These are phyloP conservation scores for Castor canadensis DNA, from an alignment of 2,113 vertebrate species.

Conservation along the genomic window DNA sequence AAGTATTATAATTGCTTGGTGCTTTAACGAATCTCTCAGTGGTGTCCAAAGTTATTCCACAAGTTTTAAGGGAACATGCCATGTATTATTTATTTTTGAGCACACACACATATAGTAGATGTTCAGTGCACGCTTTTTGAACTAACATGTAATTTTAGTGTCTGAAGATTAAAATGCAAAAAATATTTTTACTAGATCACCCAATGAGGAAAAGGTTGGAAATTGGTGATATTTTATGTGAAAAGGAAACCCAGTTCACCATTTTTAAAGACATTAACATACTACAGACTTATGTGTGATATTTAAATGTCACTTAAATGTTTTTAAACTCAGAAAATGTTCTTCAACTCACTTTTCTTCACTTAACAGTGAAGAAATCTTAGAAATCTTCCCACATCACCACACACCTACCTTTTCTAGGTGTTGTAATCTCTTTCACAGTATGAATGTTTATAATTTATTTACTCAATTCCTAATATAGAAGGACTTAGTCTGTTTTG, in stretches of 20 bases:
- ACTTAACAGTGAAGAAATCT: not conserved
- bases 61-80: not conserved
- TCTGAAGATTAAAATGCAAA: constrained; percentile 30
- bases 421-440: not conserved
- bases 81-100: constrained; percentile 15
- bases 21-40: not conserved
- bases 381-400: not conserved
- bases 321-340: not conserved
- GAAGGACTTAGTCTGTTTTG: not conserved
- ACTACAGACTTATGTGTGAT: not conserved
- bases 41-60: not conserved
- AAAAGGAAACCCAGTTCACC: not conserved
- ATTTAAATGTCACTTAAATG: constrained; percentile 48
- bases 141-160: constrained; percentile 17
- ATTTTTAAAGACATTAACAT: not conserved
- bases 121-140: not conserved
- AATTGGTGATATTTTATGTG: not conserved
- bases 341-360: not conserved
- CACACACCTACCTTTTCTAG: not conserved
- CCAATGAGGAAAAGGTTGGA: not conserved
- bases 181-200: not conserved
- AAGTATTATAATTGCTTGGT: not conserved
- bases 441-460: not conserved
- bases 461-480: not conserved
- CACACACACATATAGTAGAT: not conserved